These are phyloP conservation scores for Tubulanus polymorphus DNA, from an alignment of 2,888 invertebrate genomes.

Conservation along the genomic window DNA sequence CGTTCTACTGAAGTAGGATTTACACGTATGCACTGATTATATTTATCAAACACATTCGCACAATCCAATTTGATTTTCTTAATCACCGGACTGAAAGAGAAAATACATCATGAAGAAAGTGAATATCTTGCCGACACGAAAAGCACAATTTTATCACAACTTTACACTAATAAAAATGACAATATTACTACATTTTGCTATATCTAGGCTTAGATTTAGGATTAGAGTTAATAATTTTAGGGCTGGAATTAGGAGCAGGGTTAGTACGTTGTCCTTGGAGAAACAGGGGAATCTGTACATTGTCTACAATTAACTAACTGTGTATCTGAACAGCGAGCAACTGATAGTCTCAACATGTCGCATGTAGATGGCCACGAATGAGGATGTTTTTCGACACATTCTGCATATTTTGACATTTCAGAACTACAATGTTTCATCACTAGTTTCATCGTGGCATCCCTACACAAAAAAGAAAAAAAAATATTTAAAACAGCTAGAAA, in stretches of 20 bases:
- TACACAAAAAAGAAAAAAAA: background rate
- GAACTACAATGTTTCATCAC: slow-evolving; percentile 6
- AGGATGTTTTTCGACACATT: slow-evolving; percentile 8
- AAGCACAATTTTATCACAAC: too few relatives aligned
- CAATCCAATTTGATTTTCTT: slow-evolving; percentile 7
- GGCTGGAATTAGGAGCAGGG: background rate
- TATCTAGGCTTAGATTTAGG: too few relatives aligned
- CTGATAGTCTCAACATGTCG: background rate
- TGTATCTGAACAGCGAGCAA: background rate
- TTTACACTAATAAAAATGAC: too few relatives aligned
- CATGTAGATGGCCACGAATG: background rate
- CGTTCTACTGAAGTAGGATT: background rate
- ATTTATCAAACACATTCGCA: background rate
- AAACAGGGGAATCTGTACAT: background rate
- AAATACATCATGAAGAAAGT: background rate
- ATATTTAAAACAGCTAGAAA: too few relatives aligned
- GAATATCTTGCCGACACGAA: background rate
- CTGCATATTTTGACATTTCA: background rate
- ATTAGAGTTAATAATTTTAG: background rate
- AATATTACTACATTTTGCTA: too few relatives aligned
- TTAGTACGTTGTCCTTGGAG: background rate
- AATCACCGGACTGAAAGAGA: slow-evolving; percentile 5
- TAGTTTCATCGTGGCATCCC: slow-evolving; percentile 11
- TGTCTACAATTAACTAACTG: too few relatives aligned
- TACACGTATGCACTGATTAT: slow-evolving; percentile 3